These are phyloP conservation scores for Diarsia brunnea DNA, from an alignment of 2,888 invertebrate genomes.

Conservation along the genomic window DNA sequence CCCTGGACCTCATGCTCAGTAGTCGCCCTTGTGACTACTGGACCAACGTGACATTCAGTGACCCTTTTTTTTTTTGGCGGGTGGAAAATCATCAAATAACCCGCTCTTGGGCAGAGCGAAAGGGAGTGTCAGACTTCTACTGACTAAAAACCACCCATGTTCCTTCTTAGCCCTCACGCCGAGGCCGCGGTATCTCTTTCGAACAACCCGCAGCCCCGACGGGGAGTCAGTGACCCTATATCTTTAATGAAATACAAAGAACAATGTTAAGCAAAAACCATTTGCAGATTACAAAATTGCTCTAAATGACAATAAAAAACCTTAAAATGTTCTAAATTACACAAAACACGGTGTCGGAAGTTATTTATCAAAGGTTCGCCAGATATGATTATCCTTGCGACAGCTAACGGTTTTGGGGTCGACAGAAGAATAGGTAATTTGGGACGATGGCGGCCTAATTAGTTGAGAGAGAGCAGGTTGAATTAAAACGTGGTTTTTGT, in stretches of 20 bases:
- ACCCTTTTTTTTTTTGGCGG: neutral
- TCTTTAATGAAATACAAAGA: neutral
- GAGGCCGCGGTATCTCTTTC: too few species aligned
- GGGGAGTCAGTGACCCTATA: too few species aligned
- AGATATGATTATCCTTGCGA: conserved; percentile 46
- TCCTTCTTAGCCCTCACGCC: too few species aligned
- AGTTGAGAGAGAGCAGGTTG: conserved; percentile 42
- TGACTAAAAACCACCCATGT: too few species aligned
- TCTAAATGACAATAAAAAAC: conserved; percentile 37
- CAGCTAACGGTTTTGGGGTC: conserved; percentile 40
- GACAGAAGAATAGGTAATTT: conserved; percentile 56
- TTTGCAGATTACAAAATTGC: neutral
- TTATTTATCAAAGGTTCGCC: conserved; percentile 47
- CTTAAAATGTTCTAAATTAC: conserved; percentile 39
- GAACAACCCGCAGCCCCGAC: too few species aligned
- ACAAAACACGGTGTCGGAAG: conserved; percentile 46
- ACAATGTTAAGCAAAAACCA: neutral
- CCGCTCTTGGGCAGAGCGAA: too few species aligned
- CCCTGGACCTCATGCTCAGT: neutral
- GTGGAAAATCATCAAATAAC: too few species aligned
- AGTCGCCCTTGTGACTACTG: neutral
- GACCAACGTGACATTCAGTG: neutral
- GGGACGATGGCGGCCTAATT: conserved; percentile 46
- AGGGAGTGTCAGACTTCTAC: too few species aligned
- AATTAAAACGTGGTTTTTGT: conserved; percentile 53